These are phyloP conservation scores for Reticulitermes lucifugus DNA, from an alignment of 2,888 invertebrate species.

Conservation along the genomic window DNA sequence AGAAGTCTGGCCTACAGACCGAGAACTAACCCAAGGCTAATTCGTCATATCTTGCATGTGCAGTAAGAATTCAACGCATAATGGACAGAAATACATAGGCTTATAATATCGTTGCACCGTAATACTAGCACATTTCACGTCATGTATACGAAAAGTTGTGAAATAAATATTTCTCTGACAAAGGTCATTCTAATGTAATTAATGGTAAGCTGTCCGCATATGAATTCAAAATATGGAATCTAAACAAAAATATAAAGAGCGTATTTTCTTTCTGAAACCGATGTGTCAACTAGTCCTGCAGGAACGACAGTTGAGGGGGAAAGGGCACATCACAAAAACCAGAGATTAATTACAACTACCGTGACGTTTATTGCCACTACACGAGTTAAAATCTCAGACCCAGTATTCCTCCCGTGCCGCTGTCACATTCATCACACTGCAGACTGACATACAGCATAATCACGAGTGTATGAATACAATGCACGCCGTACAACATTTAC, in stretches of 20 bases:
- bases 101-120: too few species aligned
- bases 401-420: background rate
- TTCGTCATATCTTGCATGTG: too few species aligned
- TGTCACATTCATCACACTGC: background rate
- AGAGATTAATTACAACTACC: background rate
- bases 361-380: conserved; percentile 1
- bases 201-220: background rate
- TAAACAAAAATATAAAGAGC: background rate
- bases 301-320: background rate
- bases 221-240: background rate
- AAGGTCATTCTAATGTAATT: background rate
- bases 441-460: background rate
- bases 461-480: background rate
- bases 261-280: background rate
- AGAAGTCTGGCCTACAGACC: too few species aligned
- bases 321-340: background rate
- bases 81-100: too few species aligned
- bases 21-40: too few species aligned
- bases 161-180: background rate
- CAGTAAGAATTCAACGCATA: too few species aligned
- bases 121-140: too few species aligned
- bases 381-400: background rate
- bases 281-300: background rate
- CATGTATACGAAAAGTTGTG: too few species aligned
- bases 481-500: background rate